phyloP scores from a whole-genome alignment of 2,113 vertebrate species.

The Lathamus discolor region DNA sequence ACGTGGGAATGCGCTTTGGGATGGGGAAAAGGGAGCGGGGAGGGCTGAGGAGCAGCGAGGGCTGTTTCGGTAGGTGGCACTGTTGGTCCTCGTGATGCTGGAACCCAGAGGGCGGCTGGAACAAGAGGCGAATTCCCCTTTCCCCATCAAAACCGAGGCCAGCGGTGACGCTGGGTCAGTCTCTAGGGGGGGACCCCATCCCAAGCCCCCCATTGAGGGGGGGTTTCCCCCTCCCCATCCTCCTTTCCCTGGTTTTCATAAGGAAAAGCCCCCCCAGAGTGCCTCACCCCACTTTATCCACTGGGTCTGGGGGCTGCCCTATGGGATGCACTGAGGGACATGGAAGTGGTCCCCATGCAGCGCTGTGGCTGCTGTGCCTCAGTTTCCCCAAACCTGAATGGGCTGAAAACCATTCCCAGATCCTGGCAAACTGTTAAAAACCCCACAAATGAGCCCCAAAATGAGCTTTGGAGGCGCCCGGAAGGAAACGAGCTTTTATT shows the following conservation, averaged over 20 bases:
- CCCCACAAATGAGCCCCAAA: background rate
- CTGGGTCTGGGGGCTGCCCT: background rate
- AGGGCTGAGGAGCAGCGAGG: accelerated
- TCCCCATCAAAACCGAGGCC: accelerated
- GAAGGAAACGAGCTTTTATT: background rate
- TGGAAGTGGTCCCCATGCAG: accelerated
- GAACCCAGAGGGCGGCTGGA: accelerated
- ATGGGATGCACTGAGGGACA: accelerated
- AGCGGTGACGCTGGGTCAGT: background rate
- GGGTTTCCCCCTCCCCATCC: background rate
- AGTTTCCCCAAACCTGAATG: background rate
- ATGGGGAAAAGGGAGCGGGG: accelerated
- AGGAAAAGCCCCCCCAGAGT: accelerated
- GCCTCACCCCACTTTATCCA: accelerated
- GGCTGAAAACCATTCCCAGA: background rate
- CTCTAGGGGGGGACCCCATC: accelerated
- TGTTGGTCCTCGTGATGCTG: background rate
- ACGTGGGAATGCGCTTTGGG: accelerated
- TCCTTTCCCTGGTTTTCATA: background rate
- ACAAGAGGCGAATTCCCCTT: accelerated
- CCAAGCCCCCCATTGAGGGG: accelerated
- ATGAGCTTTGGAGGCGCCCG: background rate
- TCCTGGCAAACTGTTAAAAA: background rate
- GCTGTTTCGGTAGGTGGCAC: conserved; percentile 11
- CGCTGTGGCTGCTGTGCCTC: background rate